A percentile compares a stretch with the other conserved stretches of the same genome.
Evolutionary conservation across 2,797 vertebrate species (phyloP).

Genomic region (Loris lydekkerianus): DNA sequence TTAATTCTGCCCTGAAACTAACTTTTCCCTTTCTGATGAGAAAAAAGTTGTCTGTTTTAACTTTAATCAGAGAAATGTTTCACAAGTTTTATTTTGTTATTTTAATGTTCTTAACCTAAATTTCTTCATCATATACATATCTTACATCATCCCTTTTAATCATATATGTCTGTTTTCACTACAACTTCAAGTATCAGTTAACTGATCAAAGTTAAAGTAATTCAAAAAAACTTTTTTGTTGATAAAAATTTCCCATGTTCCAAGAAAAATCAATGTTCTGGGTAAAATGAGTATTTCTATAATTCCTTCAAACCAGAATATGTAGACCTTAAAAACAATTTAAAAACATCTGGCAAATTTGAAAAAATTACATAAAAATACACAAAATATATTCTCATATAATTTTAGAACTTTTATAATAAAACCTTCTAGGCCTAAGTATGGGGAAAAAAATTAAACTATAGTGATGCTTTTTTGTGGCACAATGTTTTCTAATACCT

Average conservation of each 20-base stretch:
- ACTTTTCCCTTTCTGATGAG: neutral
- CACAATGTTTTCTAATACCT: constrained; percentile 6
- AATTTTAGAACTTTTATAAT: constrained; percentile 42
- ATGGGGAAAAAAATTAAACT: neutral
- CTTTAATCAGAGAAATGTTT: constrained; percentile 50
- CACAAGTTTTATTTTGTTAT: neutral
- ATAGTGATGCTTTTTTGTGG: neutral
- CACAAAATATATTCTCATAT: constrained; percentile 28
- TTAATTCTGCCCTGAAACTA: constrained; percentile 20
- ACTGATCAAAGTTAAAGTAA: constrained; percentile 45
- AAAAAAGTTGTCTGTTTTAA: constrained; percentile 27
- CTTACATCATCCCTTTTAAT: constrained; percentile 18
- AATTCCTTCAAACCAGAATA: constrained; percentile 18
- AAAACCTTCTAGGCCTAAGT: constrained; percentile 17
- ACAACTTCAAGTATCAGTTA: constrained; percentile 29
- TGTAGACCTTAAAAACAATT: constrained; percentile 9
- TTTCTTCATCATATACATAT: neutral
- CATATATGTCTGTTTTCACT: constrained; percentile 13
- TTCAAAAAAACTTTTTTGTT: constrained; percentile 37
- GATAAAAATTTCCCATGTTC: constrained; percentile 18
- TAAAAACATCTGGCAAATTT: constrained; percentile 30
- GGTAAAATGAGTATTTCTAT: constrained; percentile 39
- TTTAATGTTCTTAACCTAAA: neutral
- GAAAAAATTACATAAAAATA: constrained; percentile 31
- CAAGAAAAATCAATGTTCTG: neutral